Conservation (phyloP, 2,888 invertebrate genomes). For the Tetranychus piercei region DNA sequence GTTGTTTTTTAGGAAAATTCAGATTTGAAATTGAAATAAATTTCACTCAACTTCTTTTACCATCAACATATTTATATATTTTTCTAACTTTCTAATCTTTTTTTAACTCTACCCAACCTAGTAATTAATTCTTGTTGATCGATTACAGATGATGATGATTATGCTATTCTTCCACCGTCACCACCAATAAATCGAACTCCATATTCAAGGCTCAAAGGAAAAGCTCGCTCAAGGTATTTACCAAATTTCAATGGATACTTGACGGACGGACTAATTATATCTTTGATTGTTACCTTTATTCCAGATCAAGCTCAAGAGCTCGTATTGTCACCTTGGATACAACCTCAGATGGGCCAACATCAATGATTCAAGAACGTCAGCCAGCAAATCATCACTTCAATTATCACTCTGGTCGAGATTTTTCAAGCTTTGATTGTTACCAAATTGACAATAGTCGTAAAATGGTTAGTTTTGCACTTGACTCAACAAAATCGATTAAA, state of each 20-base stretch:
- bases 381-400: neutral
- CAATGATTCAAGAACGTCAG: neutral
- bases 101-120: too few relatives aligned
- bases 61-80: too few relatives aligned
- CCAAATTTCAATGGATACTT: neutral
- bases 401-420: constrained; percentile 20
- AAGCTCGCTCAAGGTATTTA: neutral
- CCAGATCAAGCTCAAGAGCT: neutral
- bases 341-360: neutral
- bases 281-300: neutral
- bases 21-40: too few relatives aligned
- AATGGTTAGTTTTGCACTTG: neutral
- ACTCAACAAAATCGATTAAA: too few relatives aligned
- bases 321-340: neutral
- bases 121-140: neutral
- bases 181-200: neutral
- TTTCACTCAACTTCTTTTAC: too few relatives aligned
- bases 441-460: neutral
- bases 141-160: neutral
- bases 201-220: neutral
- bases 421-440: constrained; percentile 21
- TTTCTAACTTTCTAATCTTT: too few relatives aligned
- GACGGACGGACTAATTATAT: neutral
- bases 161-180: neutral
- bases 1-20: too few relatives aligned